phyloP scores from a whole-genome alignment of 1,140 invertebrate genomes.

The Drosophila repleta region DNA sequence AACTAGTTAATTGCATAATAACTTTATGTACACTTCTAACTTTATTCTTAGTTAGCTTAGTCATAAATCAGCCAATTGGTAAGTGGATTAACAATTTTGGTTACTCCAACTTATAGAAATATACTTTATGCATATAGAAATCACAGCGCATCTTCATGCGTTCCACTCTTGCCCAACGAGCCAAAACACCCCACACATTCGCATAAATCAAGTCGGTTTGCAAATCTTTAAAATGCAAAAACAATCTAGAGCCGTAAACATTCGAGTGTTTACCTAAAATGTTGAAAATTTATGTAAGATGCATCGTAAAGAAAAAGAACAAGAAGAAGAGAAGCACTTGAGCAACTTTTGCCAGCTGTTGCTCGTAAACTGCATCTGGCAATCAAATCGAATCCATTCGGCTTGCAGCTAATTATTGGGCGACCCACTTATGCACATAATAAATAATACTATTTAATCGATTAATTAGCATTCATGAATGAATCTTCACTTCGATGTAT shows the following conservation, averaged over 20 bases:
- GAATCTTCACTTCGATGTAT: not conserved
- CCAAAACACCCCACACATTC: no score
- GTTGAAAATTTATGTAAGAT: constrained; percentile 3
- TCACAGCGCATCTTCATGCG: not conserved
- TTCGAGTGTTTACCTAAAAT: constrained; percentile 26
- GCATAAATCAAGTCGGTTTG: not conserved
- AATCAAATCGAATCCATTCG: not conserved
- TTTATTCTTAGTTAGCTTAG: no score
- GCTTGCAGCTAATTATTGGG: not conserved
- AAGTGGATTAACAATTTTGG: no score
- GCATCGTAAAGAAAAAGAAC: not conserved
- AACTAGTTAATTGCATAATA: no score
- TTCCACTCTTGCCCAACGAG: not conserved
- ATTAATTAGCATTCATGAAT: constrained; percentile 27
- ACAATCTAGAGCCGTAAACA: constrained; percentile 29
- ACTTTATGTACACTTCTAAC: no score
- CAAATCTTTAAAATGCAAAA: constrained; percentile 23
- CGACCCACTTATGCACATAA: constrained; percentile 8
- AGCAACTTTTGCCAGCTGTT: constrained; percentile 1
- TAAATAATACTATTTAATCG: constrained; percentile 5
- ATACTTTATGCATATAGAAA: no score
- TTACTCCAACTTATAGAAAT: no score
- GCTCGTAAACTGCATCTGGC: constrained; percentile 4
- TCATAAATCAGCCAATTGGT: no score
- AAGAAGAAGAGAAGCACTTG: not conserved